Evolutionary conservation across 2,888 invertebrate species (phyloP).

Genomic region (Ceriagrion tenellum): DNA sequence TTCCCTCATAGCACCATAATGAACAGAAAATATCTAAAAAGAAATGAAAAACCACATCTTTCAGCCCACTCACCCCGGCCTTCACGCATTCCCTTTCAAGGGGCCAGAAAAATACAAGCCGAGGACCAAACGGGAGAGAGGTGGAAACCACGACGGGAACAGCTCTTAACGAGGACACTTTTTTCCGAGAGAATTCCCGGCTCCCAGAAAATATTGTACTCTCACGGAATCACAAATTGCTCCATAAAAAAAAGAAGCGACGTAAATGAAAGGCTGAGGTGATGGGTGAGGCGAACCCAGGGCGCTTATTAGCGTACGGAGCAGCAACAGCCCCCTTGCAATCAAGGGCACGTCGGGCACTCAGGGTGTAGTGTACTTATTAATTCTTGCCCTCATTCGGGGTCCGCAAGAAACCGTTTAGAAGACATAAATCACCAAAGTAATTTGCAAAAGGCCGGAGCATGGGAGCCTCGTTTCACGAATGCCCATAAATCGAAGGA

Average conservation of each 20-base stretch:
- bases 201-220: neutral
- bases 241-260: neutral
- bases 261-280: neutral
- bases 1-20: too few relatives aligned
- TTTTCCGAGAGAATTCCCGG: neutral
- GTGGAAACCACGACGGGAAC: neutral
- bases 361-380: neutral
- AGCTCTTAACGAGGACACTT: neutral
- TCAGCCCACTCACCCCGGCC: too few relatives aligned
- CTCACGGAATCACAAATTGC: constrained; percentile 11
- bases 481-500: neutral
- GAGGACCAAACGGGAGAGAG: neutral
- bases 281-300: neutral
- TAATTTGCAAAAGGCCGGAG: constrained; percentile 18
- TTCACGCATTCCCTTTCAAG: neutral
- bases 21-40: too few relatives aligned
- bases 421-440: neutral
- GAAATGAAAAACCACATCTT: too few relatives aligned
- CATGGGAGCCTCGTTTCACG: neutral
- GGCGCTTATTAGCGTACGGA: neutral
- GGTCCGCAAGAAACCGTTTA: neutral
- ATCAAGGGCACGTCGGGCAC: neutral
- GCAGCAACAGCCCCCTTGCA: neutral
- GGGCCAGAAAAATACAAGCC: neutral
- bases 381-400: neutral